phyloP scores from a whole-genome alignment of 2,888 invertebrate genomes.

The Pardosa pseudoannulata region DNA sequence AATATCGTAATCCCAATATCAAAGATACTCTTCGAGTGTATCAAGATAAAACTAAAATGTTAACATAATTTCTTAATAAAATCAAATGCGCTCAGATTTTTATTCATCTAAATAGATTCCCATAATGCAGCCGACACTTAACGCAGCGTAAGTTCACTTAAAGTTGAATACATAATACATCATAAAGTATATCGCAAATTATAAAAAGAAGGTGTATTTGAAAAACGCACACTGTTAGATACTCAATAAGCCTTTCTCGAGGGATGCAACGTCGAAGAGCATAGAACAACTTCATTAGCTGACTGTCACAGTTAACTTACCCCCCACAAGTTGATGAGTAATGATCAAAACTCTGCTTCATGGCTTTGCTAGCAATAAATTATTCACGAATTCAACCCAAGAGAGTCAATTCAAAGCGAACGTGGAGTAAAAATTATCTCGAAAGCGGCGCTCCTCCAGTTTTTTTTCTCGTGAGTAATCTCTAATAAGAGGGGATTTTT shows the following conservation, averaged over 20 bases:
- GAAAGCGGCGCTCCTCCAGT: background rate
- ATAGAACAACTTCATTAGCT: conserved; percentile 10
- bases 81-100: too few species aligned
- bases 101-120: too few species aligned
- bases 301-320: conserved; percentile 10
- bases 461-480: background rate
- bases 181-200: background rate
- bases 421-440: conserved; percentile 11
- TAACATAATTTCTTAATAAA: too few species aligned
- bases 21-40: too few species aligned
- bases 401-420: conserved; percentile 3
- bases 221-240: background rate
- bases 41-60: too few species aligned
- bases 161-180: background rate
- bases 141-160: background rate
- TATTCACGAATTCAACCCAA: conserved; percentile 11
- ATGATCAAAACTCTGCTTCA: conserved; percentile 6
- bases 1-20: too few species aligned
- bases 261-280: background rate
- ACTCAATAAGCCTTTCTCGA: background rate
- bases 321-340: conserved; percentile 11
- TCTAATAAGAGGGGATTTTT: background rate
- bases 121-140: background rate
- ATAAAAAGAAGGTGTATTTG: background rate
- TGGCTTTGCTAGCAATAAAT: conserved; percentile 9